Evolutionary conservation across 2,113 vertebrate species (phyloP).

Genomic region (Stigmatopora nigra): DNA sequence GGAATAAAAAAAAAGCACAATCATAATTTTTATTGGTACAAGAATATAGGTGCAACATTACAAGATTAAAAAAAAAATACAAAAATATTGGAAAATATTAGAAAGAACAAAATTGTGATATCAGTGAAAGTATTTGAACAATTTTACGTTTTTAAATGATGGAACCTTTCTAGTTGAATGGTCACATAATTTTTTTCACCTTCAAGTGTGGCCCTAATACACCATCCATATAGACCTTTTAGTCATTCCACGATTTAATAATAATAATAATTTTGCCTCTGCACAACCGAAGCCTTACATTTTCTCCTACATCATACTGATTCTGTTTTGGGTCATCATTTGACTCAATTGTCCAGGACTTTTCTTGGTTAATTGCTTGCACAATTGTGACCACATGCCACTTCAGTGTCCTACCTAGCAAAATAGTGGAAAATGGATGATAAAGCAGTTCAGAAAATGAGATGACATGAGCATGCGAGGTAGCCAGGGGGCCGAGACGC

Average conservation of each 20-base stretch:
- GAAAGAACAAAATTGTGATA: too few relatives aligned
- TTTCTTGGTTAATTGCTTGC: slow-evolving; percentile 48
- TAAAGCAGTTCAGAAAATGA: too few relatives aligned
- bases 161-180: too few relatives aligned
- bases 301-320: slow-evolving; percentile 44
- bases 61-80: too few relatives aligned
- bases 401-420: slow-evolving; percentile 74
- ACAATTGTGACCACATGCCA: slow-evolving; percentile 54
- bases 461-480: too few relatives aligned
- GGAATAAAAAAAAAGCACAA: too few relatives aligned
- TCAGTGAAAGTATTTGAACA: too few relatives aligned
- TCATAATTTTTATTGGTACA: neutral
- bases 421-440: slow-evolving; percentile 74
- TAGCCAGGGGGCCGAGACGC: too few relatives aligned
- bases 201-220: neutral
- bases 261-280: too few relatives aligned
- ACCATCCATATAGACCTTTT: slow-evolving; percentile 11
- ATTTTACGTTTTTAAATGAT: too few relatives aligned
- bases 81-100: neutral
- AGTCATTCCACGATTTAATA: too few relatives aligned
- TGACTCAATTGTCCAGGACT: slow-evolving; percentile 39
- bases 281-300: slow-evolving; percentile 44
- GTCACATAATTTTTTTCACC: neutral
- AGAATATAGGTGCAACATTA: neutral
- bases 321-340: slow-evolving; percentile 64